Conservation (phyloP, 2,113 vertebrate species). For the Rafetus swinhoei region DNA sequence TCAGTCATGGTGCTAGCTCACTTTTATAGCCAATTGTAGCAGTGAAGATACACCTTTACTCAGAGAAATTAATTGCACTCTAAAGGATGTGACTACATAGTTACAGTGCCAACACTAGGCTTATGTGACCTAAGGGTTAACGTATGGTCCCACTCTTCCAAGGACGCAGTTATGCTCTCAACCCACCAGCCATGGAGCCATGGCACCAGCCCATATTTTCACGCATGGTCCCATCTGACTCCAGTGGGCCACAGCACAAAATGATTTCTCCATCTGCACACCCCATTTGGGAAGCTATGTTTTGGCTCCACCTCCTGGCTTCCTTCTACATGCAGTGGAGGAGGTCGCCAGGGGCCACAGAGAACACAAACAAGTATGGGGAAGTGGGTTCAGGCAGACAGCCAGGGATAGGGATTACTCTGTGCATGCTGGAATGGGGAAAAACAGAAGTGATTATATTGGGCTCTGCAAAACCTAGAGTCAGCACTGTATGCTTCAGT, state of each 20-base stretch:
- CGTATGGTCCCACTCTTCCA: background rate
- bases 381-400: background rate
- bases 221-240: background rate
- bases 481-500: background rate
- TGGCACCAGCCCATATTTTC: background rate
- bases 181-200: background rate
- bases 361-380: background rate
- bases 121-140: background rate
- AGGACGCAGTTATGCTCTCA: background rate
- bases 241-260: background rate
- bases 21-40: background rate
- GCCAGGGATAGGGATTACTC: background rate
- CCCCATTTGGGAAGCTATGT: background rate
- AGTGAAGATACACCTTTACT: background rate
- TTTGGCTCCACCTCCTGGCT: slow-evolving; percentile 70
- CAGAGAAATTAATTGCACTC: background rate
- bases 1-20: accelerated
- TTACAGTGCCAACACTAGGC: background rate
- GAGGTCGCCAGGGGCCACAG: slow-evolving; percentile 5
- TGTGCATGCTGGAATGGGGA: background rate
- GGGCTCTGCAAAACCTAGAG: accelerated
- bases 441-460: background rate
- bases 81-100: background rate
- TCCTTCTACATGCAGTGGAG: slow-evolving; percentile 44
- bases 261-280: background rate